Evolutionary conservation across 2,888 invertebrate species (phyloP).

Genomic region (Iselma pallidipennis): DNA sequence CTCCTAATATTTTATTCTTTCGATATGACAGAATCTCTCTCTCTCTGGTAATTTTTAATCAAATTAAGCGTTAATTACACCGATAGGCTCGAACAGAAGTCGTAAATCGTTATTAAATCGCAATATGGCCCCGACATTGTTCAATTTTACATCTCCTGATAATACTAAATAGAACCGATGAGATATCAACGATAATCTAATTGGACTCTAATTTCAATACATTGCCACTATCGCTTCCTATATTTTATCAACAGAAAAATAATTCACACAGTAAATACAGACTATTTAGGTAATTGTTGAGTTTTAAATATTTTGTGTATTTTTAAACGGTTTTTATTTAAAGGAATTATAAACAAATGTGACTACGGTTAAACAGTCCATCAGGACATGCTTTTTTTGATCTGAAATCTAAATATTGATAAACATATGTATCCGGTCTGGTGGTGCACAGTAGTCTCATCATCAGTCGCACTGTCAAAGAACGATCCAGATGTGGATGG

Average conservation of each 20-base stretch:
- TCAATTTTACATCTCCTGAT: neutral
- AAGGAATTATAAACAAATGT: neutral
- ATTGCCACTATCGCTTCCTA: too few relatives aligned
- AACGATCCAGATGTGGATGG: neutral
- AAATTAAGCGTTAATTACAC: neutral
- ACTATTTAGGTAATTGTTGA: too few relatives aligned
- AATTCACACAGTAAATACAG: too few relatives aligned
- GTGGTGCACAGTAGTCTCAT: constrained; percentile 1
- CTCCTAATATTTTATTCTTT: neutral
- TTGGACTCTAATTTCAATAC: neutral
- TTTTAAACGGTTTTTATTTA: too few relatives aligned
- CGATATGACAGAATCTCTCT: neutral
- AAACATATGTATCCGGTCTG: constrained; percentile 27
- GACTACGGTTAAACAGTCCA: neutral
- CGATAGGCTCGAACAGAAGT: neutral
- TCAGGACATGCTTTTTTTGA: neutral
- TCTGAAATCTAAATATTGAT: constrained; percentile 17
- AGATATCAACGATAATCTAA: constrained; percentile 1
- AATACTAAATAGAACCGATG: neutral
- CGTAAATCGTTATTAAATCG: neutral
- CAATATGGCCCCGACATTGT: neutral
- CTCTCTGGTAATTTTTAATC: neutral
- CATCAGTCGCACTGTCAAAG: neutral
- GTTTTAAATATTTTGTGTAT: too few relatives aligned
- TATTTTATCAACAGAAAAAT: too few relatives aligned